Base-by-base conservation (phyloP, 1,140 invertebrate genomes). In the Magallana ariakensis region DNA sequence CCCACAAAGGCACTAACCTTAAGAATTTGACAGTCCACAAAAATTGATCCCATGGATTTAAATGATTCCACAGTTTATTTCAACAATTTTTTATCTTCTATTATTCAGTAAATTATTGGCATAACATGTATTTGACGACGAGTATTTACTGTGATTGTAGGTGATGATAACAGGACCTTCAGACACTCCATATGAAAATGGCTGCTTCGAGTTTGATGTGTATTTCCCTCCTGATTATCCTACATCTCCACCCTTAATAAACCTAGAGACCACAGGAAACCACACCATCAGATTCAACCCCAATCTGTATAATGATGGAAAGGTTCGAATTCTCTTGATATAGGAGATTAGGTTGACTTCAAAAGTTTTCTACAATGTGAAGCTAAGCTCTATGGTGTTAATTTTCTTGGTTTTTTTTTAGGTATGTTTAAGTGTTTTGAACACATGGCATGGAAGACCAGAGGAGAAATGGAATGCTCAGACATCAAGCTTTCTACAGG, bases 401-500 rank as follows among this genome's bases (percentile, higher is more conserved):
- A 16, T 62, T 5, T 15, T 19, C 19, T 62, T 62, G 19, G 54
- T 53, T 60, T 46, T 84, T 89, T 85, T 89, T 0, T 82, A 94
- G 94, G 98, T 99, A 83, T 99, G 98, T 94, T 96, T 99, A 90
- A 98, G 98, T 90, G 97, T 99, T 87, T 95, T 99, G 33, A 99
- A 99, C 94, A 99, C 98, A 0, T 99, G 98, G 98, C 98, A 99
- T 95, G 98, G 98, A 7, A 95, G 98, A 87, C 98, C 98, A n/a
- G 98, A 99, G 95, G 98, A 99, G 94, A 98, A 99, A 95, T 99
- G 98, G 98, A 99, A 99, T 95, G 97, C 98, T 66, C 97, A 98
- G 93, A 99, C 98, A 0, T 99, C 98, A 80, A 99, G 98, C 95
- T 98, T 99, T 93, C 95, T 99, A 83, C 98, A 99, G 96, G 97